Conservation (phyloP, 2,113 vertebrate genomes). For the Phylloscopus trochiloides region DNA sequence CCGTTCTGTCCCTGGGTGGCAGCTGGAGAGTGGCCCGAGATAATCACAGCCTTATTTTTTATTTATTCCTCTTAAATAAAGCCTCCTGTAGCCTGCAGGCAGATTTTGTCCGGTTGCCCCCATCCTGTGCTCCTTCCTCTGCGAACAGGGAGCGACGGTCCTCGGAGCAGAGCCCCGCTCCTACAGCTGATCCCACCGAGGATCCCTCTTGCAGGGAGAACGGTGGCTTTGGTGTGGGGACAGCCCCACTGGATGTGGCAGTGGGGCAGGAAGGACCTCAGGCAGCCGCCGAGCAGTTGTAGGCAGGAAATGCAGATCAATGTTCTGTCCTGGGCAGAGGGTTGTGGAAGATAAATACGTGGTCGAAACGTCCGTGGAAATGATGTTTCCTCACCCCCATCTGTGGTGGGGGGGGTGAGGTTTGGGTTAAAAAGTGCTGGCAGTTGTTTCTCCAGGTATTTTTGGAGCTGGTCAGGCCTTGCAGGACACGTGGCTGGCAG, state of each 20-base stretch:
- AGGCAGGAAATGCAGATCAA: not conserved
- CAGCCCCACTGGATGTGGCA: not conserved
- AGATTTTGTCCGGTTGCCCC: not conserved
- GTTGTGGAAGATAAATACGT: rapidly evolving
- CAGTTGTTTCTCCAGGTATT: not conserved
- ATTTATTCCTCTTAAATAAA: slow-evolving; percentile 53
- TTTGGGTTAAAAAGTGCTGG: not conserved
- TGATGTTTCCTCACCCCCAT: not conserved
- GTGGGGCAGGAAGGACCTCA: not conserved
- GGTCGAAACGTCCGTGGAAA: rapidly evolving
- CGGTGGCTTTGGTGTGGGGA: rapidly evolving
- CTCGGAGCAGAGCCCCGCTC: rapidly evolving
- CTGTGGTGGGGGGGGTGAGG: rapidly evolving
- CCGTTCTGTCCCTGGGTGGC: not conserved
- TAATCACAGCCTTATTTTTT: slow-evolving; percentile 22
- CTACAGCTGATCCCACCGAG: not conserved
- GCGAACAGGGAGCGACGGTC: not conserved
- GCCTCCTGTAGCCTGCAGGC: not conserved
- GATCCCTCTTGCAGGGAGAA: not conserved
- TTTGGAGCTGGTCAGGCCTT: not conserved
- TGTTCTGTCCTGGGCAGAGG: not conserved
- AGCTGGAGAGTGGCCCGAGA: slow-evolving; percentile 31
- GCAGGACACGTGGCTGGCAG: not conserved
- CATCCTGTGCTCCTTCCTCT: not conserved
- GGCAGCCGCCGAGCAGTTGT: not conserved